Conservation (phyloP, 2,888 invertebrate genomes). For the Sarcophaga variegata region DNA sequence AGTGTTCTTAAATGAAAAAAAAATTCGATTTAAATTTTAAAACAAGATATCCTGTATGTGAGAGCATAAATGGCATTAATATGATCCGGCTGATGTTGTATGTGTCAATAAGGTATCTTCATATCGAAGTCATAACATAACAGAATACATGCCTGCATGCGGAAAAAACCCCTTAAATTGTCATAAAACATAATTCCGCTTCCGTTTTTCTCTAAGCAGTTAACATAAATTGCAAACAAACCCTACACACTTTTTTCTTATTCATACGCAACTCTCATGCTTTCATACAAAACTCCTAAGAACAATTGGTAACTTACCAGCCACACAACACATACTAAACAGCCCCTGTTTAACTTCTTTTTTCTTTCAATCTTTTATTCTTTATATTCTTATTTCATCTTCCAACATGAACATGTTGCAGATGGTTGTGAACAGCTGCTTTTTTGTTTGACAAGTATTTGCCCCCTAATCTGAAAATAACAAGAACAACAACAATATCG, state of each 20-base stretch:
- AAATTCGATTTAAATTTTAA: not conserved
- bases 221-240: too few relatives aligned
- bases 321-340: not conserved
- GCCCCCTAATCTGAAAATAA: slow-evolving; percentile 36
- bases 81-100: not conserved
- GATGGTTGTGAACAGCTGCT: slow-evolving; percentile 48
- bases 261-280: slow-evolving; percentile 22
- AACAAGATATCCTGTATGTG: slow-evolving; percentile 62
- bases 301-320: not conserved
- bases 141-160: not conserved
- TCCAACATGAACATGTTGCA: slow-evolving; percentile 2
- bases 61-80: slow-evolving; percentile 1
- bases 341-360: not conserved
- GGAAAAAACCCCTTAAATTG: not conserved
- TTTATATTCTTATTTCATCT: not conserved
- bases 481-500: not conserved
- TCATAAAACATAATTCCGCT: slow-evolving; percentile 62
- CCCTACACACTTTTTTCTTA: not conserved
- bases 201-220: not conserved
- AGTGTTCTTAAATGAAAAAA: too few relatives aligned
- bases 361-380: not conserved
- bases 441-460: slow-evolving; percentile 31
- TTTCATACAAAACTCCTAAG: slow-evolving; percentile 10
- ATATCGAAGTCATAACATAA: not conserved
- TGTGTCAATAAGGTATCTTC: not conserved